Evolutionary conservation across 2,888 invertebrate species (phyloP), one percentile per base, ranked within the genome.

Genomic region (Drosophila peninsularis): DNA sequence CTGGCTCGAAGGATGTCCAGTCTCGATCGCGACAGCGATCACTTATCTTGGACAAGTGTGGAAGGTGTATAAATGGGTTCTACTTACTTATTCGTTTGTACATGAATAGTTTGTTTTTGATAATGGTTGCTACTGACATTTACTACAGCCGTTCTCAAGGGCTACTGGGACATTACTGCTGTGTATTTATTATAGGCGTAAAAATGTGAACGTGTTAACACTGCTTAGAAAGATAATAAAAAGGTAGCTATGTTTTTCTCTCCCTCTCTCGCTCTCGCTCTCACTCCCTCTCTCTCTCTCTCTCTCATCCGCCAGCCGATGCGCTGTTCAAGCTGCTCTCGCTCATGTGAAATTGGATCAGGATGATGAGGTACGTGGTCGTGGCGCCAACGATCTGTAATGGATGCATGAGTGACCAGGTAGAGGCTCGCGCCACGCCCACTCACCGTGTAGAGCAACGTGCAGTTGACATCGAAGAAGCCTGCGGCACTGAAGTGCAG

Each of bases 381-480:
- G 91, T 92, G 6, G 93, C 92, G 19, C 92, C 92, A 42, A 91
- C 91, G 73, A 93, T 93, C 93, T 93, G 69, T 3, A 90, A 87
- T 24, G 9, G 21, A 36, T 52, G 11, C 6, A 6, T 32, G 10
- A 21, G 47, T 36, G 11, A 14, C 36, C 27, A 10, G 27, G 5
- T 24, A 24, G 4, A 3, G 4, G 3, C 17, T 10, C 0, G 9
- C 1, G 13, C 13, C 7, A 1, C 11, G 9, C 7, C 13, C 19
- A 61, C 78, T 88, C 82, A 93, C 93, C 76, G 93, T 92, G 69
- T 93, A 93, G 2, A 93, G 80, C 2, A 93, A 78, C 1, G 92
- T 92, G 62, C 92, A 93, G 74, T 93, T 93, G 2, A 93, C 90
- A 14, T 86, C 91, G 57, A 93, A 93, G 75, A 93, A 93, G 37